A percentile compares a stretch with the other conserved stretches of the same genome.
These are phyloP conservation scores for Lamellibrachia luymesi DNA, from an alignment of 1,140 invertebrate genomes.

Conservation along the genomic window DNA sequence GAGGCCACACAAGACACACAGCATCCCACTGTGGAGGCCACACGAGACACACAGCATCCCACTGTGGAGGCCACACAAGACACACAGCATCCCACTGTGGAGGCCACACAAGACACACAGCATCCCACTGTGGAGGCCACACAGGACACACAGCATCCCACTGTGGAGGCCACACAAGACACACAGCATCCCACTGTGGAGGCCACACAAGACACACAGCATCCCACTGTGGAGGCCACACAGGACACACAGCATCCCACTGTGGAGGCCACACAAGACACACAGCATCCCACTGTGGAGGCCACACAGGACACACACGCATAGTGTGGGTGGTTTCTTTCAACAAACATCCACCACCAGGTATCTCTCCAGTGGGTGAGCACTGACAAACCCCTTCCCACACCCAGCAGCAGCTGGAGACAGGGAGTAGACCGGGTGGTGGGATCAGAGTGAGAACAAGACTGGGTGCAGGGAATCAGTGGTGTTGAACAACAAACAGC, in stretches of 20 bases:
- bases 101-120: no score
- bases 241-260: neutral
- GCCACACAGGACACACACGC: neutral
- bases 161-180: no score
- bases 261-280: neutral
- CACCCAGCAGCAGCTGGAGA: neutral
- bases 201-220: no score
- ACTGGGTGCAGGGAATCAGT: neutral
- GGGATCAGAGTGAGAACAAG: neutral
- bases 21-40: no score
- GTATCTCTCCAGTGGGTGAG: neutral
- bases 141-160: no score
- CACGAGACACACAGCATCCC: neutral
- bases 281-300: no score
- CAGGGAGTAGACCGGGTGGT: neutral
- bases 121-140: neutral
- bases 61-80: neutral
- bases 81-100: no score
- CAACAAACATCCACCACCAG: neutral
- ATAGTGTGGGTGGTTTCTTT: neutral
- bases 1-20: neutral
- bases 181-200: neutral
- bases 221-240: no score
- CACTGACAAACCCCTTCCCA: neutral
- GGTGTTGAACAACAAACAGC: neutral